These are phyloP conservation scores for Desmodus rotundus DNA, from an alignment of 2,113 vertebrate genomes.

Conservation along the genomic window DNA sequence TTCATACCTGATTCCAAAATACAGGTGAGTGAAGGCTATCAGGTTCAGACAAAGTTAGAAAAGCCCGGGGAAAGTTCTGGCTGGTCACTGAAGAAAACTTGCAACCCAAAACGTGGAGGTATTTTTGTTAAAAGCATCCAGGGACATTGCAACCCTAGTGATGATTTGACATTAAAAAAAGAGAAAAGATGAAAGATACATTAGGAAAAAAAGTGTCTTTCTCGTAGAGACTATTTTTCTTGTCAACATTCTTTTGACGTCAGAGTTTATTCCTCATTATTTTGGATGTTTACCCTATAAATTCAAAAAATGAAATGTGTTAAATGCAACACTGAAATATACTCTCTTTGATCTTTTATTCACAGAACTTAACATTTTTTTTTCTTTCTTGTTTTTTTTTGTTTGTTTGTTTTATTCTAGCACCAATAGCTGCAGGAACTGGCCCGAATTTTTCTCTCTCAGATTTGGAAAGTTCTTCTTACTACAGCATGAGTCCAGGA, in stretches of 20 bases:
- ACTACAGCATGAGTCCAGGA: slow-evolving; percentile 99
- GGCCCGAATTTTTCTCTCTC: slow-evolving; percentile 98
- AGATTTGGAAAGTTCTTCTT: slow-evolving; percentile 98
- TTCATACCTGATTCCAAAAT: neutral
- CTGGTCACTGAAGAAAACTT: neutral
- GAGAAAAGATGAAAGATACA: neutral
- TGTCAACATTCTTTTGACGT: neutral
- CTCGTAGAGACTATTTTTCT: neutral
- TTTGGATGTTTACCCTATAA: neutral
- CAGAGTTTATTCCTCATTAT: neutral
- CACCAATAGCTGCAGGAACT: slow-evolving; percentile 96
- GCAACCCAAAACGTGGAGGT: slow-evolving; percentile 5
- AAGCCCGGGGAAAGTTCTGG: neutral
- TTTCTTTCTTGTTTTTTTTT: slow-evolving; percentile 72
- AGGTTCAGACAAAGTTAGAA: neutral
- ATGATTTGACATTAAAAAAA: neutral
- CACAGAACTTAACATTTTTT: slow-evolving; percentile 59
- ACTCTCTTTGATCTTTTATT: slow-evolving; percentile 50
- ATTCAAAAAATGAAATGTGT: neutral
- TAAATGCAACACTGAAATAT: neutral
- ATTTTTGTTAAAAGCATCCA: slow-evolving; percentile 32
- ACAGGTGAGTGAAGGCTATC: neutral
- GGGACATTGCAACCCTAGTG: neutral
- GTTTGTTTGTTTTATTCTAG: slow-evolving; percentile 80
- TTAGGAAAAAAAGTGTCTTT: neutral